Percentiles rank a stretch among this genome's conserved stretches.
phyloP scores from a whole-genome alignment of 2,888 invertebrate species.

The Athalia cordata region DNA sequence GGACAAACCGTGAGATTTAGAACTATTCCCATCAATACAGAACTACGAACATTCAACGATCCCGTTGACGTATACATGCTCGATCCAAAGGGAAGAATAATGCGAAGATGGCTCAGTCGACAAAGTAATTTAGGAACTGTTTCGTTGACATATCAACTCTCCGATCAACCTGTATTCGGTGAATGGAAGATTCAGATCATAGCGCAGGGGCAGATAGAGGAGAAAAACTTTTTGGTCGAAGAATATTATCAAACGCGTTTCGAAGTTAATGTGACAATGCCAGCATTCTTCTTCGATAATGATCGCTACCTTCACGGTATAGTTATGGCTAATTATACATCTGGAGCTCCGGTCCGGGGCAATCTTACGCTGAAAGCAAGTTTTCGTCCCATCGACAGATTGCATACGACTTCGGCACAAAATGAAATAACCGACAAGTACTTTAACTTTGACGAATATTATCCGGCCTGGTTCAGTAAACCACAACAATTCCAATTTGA shows the following conservation, averaged over 20 bases:
- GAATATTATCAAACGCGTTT: slow-evolving; percentile 97
- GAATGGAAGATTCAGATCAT: slow-evolving; percentile 93
- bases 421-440: slow-evolving; percentile 80
- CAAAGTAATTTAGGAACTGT: slow-evolving; percentile 94
- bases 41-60: slow-evolving; percentile 91
- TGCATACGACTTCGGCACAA: slow-evolving; percentile 45
- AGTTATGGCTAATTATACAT: slow-evolving; percentile 96
- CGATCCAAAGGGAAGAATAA: slow-evolving; percentile 90
- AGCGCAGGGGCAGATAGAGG: slow-evolving; percentile 92
- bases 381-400: slow-evolving; percentile 79
- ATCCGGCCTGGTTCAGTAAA: slow-evolving; percentile 87
- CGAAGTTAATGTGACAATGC: slow-evolving; percentile 97
- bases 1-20: slow-evolving; percentile 91
- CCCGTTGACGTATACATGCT: slow-evolving; percentile 94
- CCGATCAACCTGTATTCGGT: slow-evolving; percentile 94
- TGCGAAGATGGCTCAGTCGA: slow-evolving; percentile 94
- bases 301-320: slow-evolving; percentile 89
- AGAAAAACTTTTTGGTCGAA: slow-evolving; percentile 90
- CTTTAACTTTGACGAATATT: slow-evolving; percentile 87
- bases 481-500: slow-evolving; percentile 77
- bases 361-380: slow-evolving; percentile 91
- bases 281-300: slow-evolving; percentile 93
- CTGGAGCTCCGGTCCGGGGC: slow-evolving; percentile 92
- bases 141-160: slow-evolving; percentile 91
- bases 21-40: slow-evolving; percentile 93